Evolutionary conservation across 1,140 invertebrate genomes (phyloP), one percentile per base, ranked within the genome.

Genomic region (Laodelphax striatellus): DNA sequence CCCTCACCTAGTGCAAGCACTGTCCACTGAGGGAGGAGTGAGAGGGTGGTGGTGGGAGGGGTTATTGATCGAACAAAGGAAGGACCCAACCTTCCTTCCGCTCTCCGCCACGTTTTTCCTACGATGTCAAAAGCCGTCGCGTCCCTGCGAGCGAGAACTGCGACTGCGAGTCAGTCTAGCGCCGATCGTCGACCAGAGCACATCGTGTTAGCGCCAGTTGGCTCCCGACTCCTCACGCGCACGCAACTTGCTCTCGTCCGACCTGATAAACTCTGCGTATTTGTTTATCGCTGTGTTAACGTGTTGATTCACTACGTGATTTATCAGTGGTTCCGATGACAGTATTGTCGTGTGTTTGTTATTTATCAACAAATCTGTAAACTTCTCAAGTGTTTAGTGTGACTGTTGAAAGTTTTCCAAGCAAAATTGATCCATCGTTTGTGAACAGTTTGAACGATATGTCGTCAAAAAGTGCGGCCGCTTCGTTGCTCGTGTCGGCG

Each of bases 11-110:
- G 34, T 34, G 62, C 58, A 41, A 54, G 56, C 57, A 63, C 58
- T 62, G 61, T 62, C 64, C 60, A 65, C 62, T 55, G 42, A 61
- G 57, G 58, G 58, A 60, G 63, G 55, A 43, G 42, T 62, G 57
- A 61, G 58, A 60, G 63, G 55, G 52, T 57, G 16, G 46, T 24
- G 11, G 55, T 46, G 57, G 28, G 46, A 41, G 31, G 58, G 55
- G 55, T 43, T 60, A 60, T 60, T 60, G 59, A 60, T 60, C 59
- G 59, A 60, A 60, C 59, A 60, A 60, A 60, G 59, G 59, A 60
- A 60, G 59, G 59, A 55, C 52, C 52, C 52, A 55, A 60, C 59
- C 59, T 55, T 55, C 59, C 59, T 60, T 60, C 59, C 59, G 59
- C 59, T 54, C 52, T 21, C 22, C 46, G 52, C 55, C 34, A 38